A percentile compares a stretch with the other conserved stretches of the same genome.
These are phyloP conservation scores for Ricordea florida DNA, from an alignment of 92 coral and sea anemone genomes.

Conservation along the genomic window DNA sequence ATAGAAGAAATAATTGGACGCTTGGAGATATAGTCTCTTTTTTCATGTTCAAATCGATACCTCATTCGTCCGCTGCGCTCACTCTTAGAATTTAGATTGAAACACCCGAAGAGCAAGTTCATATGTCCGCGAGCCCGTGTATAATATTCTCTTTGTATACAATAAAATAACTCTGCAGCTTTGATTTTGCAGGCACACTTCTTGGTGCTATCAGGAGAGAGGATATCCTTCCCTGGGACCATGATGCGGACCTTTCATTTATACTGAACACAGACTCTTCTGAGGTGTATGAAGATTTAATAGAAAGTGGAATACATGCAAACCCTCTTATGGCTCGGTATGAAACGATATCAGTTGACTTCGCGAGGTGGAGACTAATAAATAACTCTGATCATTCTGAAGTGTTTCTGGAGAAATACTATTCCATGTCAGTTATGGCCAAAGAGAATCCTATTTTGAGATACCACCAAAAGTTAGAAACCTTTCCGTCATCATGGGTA, in stretches of 20 bases:
- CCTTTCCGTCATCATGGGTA: constrained; percentile 74
- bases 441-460: constrained; percentile 52
- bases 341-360: constrained; percentile 57
- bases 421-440: constrained; percentile 52
- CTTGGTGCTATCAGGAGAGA: constrained; percentile 77
- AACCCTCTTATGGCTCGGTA: constrained; percentile 62
- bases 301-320: constrained; percentile 58
- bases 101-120: too few species aligned
- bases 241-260: constrained; percentile 88
- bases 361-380: constrained; percentile 61
- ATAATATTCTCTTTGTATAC: too few species aligned
- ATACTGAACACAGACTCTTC: constrained; percentile 19
- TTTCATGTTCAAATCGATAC: too few species aligned
- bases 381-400: constrained; percentile 25
- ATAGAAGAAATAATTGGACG: too few species aligned
- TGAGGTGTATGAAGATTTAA: constrained; percentile 51
- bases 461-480: constrained; percentile 49
- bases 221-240: constrained; percentile 83
- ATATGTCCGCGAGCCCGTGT: too few species aligned
- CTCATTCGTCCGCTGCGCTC: too few species aligned
- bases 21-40: too few species aligned
- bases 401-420: constrained; percentile 59
- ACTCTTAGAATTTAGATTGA: too few species aligned
- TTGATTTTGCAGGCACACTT: constrained; percentile 77
- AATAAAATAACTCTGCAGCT: too few species aligned